Percentiles rank a stretch among this genome's conserved stretches.
Evolutionary conservation across 2,888 invertebrate species (phyloP).

Genomic region (Athetis lepigone): DNA sequence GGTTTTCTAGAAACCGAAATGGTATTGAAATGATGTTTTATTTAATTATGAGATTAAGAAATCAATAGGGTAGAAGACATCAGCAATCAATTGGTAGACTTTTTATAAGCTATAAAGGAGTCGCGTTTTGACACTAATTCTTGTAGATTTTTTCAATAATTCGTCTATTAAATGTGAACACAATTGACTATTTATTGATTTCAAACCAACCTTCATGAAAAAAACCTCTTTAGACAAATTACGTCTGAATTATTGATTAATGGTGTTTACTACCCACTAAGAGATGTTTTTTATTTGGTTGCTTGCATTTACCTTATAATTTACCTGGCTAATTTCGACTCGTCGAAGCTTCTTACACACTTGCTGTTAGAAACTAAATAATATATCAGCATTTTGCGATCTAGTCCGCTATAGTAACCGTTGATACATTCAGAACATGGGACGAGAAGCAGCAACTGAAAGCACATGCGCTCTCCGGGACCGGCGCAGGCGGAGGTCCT

Average conservation of each 20-base stretch:
- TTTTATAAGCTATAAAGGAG: too few species aligned
- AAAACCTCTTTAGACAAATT: too few species aligned
- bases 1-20: slow-evolving; percentile 17
- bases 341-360: slow-evolving; percentile 1
- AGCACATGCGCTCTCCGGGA: slow-evolving; percentile 74
- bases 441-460: slow-evolving; percentile 87
- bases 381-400: neutral
- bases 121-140: too few species aligned
- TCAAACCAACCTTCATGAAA: too few species aligned
- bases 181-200: too few species aligned
- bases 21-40: neutral
- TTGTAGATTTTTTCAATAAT: too few species aligned
- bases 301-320: neutral
- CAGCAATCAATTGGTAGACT: too few species aligned
- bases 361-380: neutral
- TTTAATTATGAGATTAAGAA: neutral
- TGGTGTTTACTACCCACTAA: too few species aligned
- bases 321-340: neutral
- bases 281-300: too few species aligned
- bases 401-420: neutral
- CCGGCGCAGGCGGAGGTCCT: slow-evolving; percentile 54
- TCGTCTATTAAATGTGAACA: too few species aligned
- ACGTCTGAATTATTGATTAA: too few species aligned
- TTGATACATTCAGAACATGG: slow-evolving; percentile 76
- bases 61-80: neutral